Conservation (phyloP, 2,888 invertebrate genomes). For the Pherbina coryleti region DNA sequence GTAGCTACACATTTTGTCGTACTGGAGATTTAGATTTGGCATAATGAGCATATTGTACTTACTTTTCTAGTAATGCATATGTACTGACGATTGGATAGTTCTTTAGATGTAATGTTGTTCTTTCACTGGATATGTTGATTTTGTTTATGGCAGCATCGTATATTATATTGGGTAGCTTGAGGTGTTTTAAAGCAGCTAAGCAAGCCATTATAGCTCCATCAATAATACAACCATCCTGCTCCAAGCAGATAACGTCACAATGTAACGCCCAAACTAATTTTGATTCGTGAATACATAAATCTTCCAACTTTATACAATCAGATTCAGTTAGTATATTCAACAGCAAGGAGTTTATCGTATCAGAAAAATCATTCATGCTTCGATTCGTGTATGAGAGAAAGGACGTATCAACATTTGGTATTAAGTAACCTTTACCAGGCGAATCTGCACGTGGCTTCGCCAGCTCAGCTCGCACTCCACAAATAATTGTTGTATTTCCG, state of each 20-base stretch:
- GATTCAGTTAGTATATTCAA: background rate
- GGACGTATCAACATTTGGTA: conserved; percentile 20
- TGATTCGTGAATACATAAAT: conserved; percentile 19
- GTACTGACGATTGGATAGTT: conserved; percentile 4
- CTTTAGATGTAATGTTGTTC: background rate
- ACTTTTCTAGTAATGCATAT: conserved; percentile 10
- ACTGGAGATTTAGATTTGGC: too few relatives aligned
- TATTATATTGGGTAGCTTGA: background rate
- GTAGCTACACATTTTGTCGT: too few relatives aligned
- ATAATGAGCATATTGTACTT: too few relatives aligned
- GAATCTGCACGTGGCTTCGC: background rate
- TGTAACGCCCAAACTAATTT: conserved; percentile 18
- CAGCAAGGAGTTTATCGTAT: conserved; percentile 2
- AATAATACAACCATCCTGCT: conserved; percentile 18
- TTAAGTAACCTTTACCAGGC: conserved; percentile 11
- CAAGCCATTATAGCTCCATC: conserved; percentile 22
- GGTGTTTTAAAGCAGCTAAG: conserved; percentile 13
- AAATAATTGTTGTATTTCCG: conserved; percentile 8
- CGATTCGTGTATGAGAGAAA: background rate
- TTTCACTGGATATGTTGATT: background rate
- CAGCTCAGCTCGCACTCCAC: conserved; percentile 23
- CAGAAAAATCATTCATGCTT: background rate
- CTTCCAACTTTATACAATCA: background rate
- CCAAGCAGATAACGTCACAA: conserved; percentile 20
- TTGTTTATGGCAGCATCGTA: background rate